Base-by-base conservation (phyloP, 2,888 invertebrate species). In the Acrobasis consociella region DNA sequence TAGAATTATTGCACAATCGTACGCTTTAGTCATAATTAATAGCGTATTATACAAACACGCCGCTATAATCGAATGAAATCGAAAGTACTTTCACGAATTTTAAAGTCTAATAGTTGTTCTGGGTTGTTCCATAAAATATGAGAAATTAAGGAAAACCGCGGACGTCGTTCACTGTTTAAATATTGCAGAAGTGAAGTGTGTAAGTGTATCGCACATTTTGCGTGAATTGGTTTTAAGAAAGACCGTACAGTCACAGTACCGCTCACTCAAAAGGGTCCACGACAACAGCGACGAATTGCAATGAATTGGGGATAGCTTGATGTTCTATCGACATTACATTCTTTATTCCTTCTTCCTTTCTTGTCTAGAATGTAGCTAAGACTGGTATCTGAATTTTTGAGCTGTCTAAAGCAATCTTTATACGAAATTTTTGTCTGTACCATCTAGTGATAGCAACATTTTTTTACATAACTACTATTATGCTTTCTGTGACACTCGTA, bases 81-180 rank as follows among this genome's bases (percentile, higher is more conserved):
- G 56, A 56, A 56, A 56, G 56, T 42, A 56, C 56, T 56, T 56
- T 56, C 56, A 56, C 42, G 42, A 42, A 56, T 42, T 56, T 52
- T 31, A 31, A 52, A 52, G 13, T n/a, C 52, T n/a, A 46, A 46
- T 46, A 52, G 52, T 31, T 52, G 13, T 52, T 52, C 31, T 22
- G 17, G 22, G 5, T n/a, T 31, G 31, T 52, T n/a, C 10, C 13
- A 13, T 17, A 31, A 7, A 52, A 5, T 56, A 56, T 10, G 17
- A 42, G 56, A 42, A 58, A 49, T 49, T 49, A 37, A 58, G 49
- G 58, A 56, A 46, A 56, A 42, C 17, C 13, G 5, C 42, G 13
- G 13, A 0, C 52, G 56, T 56, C 31, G 31, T 42, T 42, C 2
- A 13, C 56, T 10, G 13, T 17, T 56, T 13, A 53, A 39, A 39